Evolutionary conservation across 2,797 vertebrate species (phyloP), one percentile per base, ranked within the genome.

Genomic region (Mycteria americana): DNA sequence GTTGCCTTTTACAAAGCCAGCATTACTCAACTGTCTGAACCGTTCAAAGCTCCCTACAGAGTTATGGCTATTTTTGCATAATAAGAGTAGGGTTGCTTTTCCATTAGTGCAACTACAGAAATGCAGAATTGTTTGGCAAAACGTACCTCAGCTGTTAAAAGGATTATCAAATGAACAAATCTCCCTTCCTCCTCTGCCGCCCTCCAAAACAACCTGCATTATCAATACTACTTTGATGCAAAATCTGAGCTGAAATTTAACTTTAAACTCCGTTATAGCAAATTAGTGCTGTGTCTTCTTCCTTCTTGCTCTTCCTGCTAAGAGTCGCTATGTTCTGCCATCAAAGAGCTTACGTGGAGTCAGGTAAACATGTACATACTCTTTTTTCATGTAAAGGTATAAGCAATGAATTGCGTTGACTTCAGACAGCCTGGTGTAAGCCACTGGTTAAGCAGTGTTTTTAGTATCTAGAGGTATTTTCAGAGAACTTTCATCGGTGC

Each of bases 291-390:
- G 35, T 19, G 25, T 7, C 24, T 53, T 41, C 57, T 60, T 76
- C n/a, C 13, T 50, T 62, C 48, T 31, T 70, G 27, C 13, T 73
- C 11, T 6, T 83, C 16, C 56, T 79, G 72, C n/a, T 17, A 13
- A 25, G 35, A 41, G 7, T 5, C 54, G 62, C 48, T 24, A 5
- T 3, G 21, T 31, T 62, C 46, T 46, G 30, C 18, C 10, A 13
- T 50, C 21, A 14, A 21, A 46, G 33, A 48, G 25, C 15, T 23
- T 39, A n/a, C 17, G 6, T 2, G 11, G 21, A 54, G 7, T 13
- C 37, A 15, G 1, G 16, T 53, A 19, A 46, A 19, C 3, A 1
- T 2, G 3, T 21, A n/a, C 5, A 0, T 8, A 2, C 3, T 35
- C 10, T 48, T 41, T 57, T 59, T 62, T 54, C 24, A 4, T 1